These are phyloP conservation scores for Dusona sp. DNA, from an alignment of 2,888 invertebrate species.

Conservation along the genomic window DNA sequence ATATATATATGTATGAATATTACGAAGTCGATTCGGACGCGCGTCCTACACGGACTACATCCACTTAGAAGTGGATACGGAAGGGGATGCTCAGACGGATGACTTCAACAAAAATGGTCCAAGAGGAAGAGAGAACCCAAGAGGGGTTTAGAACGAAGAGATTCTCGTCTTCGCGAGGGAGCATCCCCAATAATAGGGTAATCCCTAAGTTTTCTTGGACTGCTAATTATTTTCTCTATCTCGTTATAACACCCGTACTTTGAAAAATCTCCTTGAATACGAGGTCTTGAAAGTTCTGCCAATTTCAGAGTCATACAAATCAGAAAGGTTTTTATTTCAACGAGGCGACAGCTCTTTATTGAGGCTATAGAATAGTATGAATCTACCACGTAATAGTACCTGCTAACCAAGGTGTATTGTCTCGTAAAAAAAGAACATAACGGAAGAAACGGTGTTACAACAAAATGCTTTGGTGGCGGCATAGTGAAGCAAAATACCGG, in stretches of 20 bases:
- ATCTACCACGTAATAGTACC: no score
- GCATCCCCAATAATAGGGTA: conserved; percentile 73
- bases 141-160: conserved; percentile 22
- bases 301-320: not conserved
- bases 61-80: conserved; percentile 17
- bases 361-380: not conserved
- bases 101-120: conserved; percentile 24
- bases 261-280: conserved; percentile 49
- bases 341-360: not conserved
- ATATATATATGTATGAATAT: conserved; percentile 6
- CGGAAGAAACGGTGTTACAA: not conserved
- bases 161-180: conserved; percentile 70
- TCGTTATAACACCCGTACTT: not conserved
- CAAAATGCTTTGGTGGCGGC: not conserved
- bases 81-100: conserved; percentile 29
- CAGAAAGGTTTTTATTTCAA: not conserved
- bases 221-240: conserved; percentile 44
- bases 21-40: conserved; percentile 3
- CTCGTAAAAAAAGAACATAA: not conserved
- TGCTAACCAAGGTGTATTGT: not conserved
- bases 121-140: not conserved
- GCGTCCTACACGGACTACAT: not conserved
- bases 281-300: not conserved
- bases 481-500: not conserved
- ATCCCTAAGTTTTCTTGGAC: conserved; percentile 60